Evolutionary conservation across 2,113 vertebrate genomes (phyloP), one percentile per base, ranked within the genome.

Genomic region (Egretta garzetta): DNA sequence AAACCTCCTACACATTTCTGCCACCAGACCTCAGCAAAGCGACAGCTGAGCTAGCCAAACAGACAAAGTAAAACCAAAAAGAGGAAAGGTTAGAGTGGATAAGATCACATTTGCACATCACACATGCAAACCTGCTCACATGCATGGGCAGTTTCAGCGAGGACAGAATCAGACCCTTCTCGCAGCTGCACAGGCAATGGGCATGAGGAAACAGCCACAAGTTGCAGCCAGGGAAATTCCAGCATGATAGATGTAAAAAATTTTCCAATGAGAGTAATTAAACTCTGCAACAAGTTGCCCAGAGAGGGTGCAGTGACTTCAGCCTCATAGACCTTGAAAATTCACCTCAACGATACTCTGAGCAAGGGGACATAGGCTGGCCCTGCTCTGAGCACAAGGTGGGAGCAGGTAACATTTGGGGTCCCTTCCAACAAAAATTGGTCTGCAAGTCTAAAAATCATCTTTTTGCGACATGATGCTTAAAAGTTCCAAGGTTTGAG

Each of bases 71-170:
- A 53, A 83, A 50, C 15, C 35, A 22, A 28, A 21, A 66, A 45
- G 35, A 70, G 24, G 50, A 45, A 62, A 63, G 27, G 32, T 3
- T 49, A n/a, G 13, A 0, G 7, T 76, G 37, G 56, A 3, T 12
- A 49, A 23, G 41, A 63, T 16, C 43, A 5, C 23, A 6, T n/a
- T 9, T 4, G 2, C 43, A 59, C 37, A 39, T 15, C 56, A 50
- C 49, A 27, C 30, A 15, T 0, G 37, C 35, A 39, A n/a, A 45
- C 56, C 23, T 6, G 43, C 66, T 75, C 71, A 41, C 0, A 0
- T 6, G 17, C 0, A 0, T 18, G 72, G 58, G 58, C 18, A 64
- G 17, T 10, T 63, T 18, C 55, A 35, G 17, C 2, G 2, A 64
- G 58, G 33, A n/a, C 47, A 73, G 50, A 62, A 49, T 1, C 8